Conservation (phyloP, 2,888 invertebrate species). For the Hyposoter dolosus region DNA sequence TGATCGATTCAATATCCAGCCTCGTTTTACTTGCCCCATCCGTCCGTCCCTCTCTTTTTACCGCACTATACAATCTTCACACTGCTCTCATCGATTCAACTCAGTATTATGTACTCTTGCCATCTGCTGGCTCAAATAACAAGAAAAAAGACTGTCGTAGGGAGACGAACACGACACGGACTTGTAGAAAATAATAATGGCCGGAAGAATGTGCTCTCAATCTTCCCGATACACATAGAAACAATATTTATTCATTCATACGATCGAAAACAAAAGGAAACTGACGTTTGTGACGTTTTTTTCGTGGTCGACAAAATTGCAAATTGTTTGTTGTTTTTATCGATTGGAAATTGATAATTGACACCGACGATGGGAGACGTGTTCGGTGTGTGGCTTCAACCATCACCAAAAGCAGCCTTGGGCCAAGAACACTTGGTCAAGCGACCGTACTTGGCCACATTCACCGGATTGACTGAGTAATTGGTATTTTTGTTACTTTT, state of each 20-base stretch:
- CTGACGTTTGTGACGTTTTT: background rate
- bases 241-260: background rate
- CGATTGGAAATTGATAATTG: no score
- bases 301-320: background rate
- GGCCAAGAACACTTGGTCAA: no score
- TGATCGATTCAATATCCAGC: slow-evolving; percentile 62
- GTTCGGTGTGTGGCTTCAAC: no score
- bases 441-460: no score
- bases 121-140: slow-evolving; percentile 48
- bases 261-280: background rate
- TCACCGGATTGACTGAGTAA: no score
- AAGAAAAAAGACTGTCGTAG: background rate
- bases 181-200: slow-evolving; percentile 11
- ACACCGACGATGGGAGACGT: no score
- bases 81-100: slow-evolving; percentile 44
- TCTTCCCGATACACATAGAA: background rate
- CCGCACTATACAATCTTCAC: background rate
- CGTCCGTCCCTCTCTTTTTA: background rate
- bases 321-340: no score
- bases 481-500: no score
- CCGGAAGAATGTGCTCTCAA: background rate
- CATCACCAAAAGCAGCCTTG: no score
- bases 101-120: slow-evolving; percentile 20
- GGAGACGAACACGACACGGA: slow-evolving; percentile 9
- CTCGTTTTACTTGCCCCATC: slow-evolving; percentile 45